Percentiles rank a stretch among this genome's conserved stretches.
phyloP scores from a whole-genome alignment of 2,888 invertebrate genomes.

The Megaustenia siamemsis region DNA sequence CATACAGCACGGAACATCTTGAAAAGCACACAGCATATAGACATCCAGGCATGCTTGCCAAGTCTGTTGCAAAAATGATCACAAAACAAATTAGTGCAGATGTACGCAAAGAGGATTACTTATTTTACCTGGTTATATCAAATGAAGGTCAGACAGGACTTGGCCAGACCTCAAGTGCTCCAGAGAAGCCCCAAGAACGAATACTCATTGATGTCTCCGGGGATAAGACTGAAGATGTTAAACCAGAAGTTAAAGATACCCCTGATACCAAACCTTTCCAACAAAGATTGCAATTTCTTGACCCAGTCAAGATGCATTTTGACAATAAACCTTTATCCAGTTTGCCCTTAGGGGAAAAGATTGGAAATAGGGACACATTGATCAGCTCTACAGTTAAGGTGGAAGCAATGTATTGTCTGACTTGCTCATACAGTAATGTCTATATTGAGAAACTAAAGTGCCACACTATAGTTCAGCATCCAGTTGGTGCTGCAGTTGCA shows the following conservation, averaged over 20 bases:
- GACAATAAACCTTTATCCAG: background rate
- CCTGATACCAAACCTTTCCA: background rate
- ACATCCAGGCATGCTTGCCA: constrained; percentile 51
- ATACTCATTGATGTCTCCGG: constrained; percentile 22
- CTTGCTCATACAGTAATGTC: constrained; percentile 52
- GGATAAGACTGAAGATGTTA: constrained; percentile 13
- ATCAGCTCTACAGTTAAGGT: constrained; percentile 42
- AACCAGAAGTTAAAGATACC: constrained; percentile 23
- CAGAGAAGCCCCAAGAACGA: background rate
- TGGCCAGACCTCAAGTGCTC: background rate
- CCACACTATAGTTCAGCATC: constrained; percentile 51
- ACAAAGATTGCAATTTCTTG: background rate
- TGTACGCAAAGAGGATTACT: constrained; percentile 39
- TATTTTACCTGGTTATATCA: constrained; percentile 48
- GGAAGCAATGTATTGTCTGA: constrained; percentile 50
- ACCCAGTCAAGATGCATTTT: background rate
- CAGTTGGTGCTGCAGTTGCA: constrained; percentile 45
- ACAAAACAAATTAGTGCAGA: constrained; percentile 41
- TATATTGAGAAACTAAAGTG: constrained; percentile 51
- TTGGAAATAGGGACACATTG: background rate
- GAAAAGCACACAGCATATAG: constrained; percentile 46
- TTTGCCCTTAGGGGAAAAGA: background rate
- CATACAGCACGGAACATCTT: constrained; percentile 52
- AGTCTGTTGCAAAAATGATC: constrained; percentile 52
- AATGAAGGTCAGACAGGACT: background rate